Conservation (phyloP, 2,888 invertebrate species). For the Catocala fraxini region DNA sequence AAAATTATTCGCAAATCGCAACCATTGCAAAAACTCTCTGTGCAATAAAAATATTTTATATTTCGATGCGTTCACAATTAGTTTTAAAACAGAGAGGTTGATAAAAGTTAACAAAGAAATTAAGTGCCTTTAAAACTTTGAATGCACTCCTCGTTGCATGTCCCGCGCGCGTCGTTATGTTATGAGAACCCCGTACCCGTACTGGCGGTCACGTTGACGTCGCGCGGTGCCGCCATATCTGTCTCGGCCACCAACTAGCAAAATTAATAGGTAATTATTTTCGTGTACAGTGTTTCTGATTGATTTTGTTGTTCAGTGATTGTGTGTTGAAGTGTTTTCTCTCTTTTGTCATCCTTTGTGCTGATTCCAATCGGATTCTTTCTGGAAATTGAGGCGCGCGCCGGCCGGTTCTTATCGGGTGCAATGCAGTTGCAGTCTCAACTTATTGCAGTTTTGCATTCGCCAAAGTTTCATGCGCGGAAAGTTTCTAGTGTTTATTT, state of each 20-base stretch:
- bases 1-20: conserved; percentile 88
- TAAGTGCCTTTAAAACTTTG: conserved; percentile 84
- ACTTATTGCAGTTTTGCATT: conserved; percentile 88
- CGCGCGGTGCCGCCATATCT: conserved; percentile 91
- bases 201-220: conserved; percentile 91
- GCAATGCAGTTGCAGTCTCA: conserved; percentile 88
- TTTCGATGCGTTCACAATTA: conserved; percentile 77
- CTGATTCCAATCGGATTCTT: conserved; percentile 81
- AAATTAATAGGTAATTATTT: conserved; percentile 89
- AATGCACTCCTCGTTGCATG: conserved; percentile 89
- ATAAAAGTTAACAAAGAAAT: conserved; percentile 71
- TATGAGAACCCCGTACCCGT: conserved; percentile 92
- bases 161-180: conserved; percentile 91
- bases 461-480: conserved; percentile 83
- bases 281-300: conserved; percentile 80
- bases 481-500: conserved; percentile 82
- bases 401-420: conserved; percentile 88
- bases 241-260: conserved; percentile 88
- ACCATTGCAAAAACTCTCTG: conserved; percentile 87
- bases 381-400: conserved; percentile 83
- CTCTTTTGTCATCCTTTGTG: conserved; percentile 67
- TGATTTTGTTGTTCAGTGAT: conserved; percentile 73
- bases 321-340: conserved; percentile 76
- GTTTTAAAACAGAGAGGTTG: conserved; percentile 77
- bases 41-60: conserved; percentile 83